Percentiles rank a stretch among this genome's conserved stretches.
These are phyloP conservation scores for Leptopilina drosophilae DNA, from an alignment of 2,888 invertebrate genomes.

Conservation along the genomic window DNA sequence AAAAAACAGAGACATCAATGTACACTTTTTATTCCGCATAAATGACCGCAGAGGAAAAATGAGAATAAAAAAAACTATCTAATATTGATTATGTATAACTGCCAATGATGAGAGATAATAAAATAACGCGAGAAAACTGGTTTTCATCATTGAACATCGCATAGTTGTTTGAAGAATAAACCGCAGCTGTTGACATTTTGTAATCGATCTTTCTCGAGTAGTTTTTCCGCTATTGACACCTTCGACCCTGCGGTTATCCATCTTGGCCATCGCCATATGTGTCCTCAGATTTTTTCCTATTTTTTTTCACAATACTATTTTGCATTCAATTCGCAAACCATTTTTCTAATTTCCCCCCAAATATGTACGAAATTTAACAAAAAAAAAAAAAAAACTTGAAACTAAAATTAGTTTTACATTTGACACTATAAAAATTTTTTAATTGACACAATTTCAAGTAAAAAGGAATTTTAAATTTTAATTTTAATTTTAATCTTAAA, in stretches of 20 bases:
- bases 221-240: constrained; percentile 11
- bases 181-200: constrained; percentile 1
- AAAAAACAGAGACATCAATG: no score
- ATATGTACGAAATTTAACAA: no score
- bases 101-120: not conserved
- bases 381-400: no score
- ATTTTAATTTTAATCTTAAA: no score
- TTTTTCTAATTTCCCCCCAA: not conserved
- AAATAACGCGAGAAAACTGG: not conserved
- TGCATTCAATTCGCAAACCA: not conserved
- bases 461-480: no score
- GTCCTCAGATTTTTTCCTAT: not conserved
- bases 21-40: not conserved
- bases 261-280: constrained; percentile 33
- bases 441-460: no score
- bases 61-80: no score
- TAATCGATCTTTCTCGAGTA: constrained; percentile 21
- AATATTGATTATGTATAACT: no score
- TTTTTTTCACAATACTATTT: not conserved
- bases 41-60: no score
- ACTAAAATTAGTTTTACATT: no score
- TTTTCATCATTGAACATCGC: not conserved
- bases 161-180: constrained; percentile 2
- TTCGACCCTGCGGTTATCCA: constrained; percentile 19
- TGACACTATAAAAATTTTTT: no score